phyloP scores from a whole-genome alignment of 2,113 vertebrate species.

The Anarrhichthys ocellatus region DNA sequence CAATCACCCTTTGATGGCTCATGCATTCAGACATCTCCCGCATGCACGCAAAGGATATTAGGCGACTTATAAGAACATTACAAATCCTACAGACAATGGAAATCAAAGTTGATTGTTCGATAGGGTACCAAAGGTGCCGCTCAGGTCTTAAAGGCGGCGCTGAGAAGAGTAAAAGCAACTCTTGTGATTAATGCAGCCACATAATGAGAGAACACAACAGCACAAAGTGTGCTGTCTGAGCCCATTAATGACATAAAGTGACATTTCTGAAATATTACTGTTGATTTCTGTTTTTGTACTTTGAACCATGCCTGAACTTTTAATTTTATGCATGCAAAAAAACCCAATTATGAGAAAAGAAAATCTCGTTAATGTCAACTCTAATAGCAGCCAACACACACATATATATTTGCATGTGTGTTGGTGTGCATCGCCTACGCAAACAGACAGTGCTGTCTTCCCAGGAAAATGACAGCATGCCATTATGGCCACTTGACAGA shows the following conservation, averaged over 20 bases:
- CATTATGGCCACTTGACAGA: constrained; percentile 79
- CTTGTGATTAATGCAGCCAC: constrained; percentile 43
- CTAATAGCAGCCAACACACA: constrained; percentile 42
- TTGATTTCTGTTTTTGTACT: constrained; percentile 15
- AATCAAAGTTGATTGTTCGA: constrained; percentile 74
- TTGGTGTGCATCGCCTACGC: constrained; percentile 47
- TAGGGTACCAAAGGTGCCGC: constrained; percentile 37
- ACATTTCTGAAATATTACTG: constrained; percentile 28
- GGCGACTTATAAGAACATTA: constrained; percentile 55
- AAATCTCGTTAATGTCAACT: constrained; percentile 37
- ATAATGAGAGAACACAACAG: constrained; percentile 40
- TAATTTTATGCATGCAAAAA: constrained; percentile 38
- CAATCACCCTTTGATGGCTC: constrained; percentile 65
- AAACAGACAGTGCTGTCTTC: constrained; percentile 61
- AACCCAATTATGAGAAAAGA: constrained; percentile 2
- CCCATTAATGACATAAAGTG: constrained; percentile 44
- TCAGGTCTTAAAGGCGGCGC: constrained; percentile 38
- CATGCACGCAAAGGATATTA: constrained; percentile 41
- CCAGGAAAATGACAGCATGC: constrained; percentile 71
- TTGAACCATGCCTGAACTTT: constrained; percentile 26
- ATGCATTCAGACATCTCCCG: constrained; percentile 42
- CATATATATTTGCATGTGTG: constrained; percentile 63
- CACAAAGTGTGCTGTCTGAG: constrained; percentile 31
- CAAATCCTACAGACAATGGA: constrained; percentile 60
- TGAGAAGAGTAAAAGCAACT: constrained; percentile 38